Base-by-base conservation (phyloP, 2,797 vertebrate genomes). In the Rhinichthys osculus region DNA sequence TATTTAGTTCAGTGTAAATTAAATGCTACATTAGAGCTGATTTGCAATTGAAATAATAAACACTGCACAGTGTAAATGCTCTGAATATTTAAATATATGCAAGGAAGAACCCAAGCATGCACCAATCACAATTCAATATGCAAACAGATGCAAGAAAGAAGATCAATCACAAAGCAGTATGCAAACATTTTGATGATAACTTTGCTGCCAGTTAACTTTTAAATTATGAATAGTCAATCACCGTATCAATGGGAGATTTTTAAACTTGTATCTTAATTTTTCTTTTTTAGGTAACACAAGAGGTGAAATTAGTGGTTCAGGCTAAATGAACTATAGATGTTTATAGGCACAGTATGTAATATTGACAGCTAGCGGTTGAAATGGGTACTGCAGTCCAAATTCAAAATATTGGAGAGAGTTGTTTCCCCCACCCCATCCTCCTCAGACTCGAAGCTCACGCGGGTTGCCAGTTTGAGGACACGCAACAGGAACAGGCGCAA, bases 41-140 rank as follows among this genome's bases (percentile, higher is more conserved):
- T 57, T 54, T 57, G 19, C 21, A 19, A 14, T 14, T 77, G 11
- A 33, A 76, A 76, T 30, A 21, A 47, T 47, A 27, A 50, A 17
- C 4, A 38, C 1, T n/a, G 30, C 33, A 54, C 35, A 17, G 13
- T 59, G 33, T 40, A 59, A 77, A n/a, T 59, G 52, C 35, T 78
- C 7, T 16, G 50, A 57, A 42, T 78, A 7, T 42, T 27, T 78
- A 78, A 35, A 57, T 38, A 38, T 74, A 21, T 74, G 72, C 44
- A 11, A 57, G 19, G 19, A 62, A 62, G 35, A 78, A 78, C 40
- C 35, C 76, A 78, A 78, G 54, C 54, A 78, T 78, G 23, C 76
- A 78, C 76, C 76, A 78, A 59, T 42, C 54, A 62, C 54, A 42
- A 57, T 59, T 17, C 35, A 54, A 14, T 38, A 14, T 76, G 3